A percentile compares a stretch with the other conserved stretches of the same genome.
phyloP scores from a whole-genome alignment of 2,888 invertebrate genomes.

The Zaprionus bogoriensis region DNA sequence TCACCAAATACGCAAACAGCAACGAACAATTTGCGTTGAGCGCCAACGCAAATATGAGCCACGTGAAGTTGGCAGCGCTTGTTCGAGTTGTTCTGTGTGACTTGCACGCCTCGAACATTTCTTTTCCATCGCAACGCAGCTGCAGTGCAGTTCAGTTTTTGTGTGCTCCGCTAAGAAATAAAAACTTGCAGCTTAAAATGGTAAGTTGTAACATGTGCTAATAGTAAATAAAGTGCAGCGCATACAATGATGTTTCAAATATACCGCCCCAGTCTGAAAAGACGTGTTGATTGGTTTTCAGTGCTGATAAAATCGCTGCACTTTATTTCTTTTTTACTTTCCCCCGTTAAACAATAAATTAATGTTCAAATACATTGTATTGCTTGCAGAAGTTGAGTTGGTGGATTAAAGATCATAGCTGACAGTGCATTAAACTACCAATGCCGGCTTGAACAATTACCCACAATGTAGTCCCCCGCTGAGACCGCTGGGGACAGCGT shows the following conservation, averaged over 20 bases:
- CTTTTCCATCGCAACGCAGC: conserved; percentile 22
- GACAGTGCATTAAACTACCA: background rate
- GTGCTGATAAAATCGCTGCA: conserved; percentile 20
- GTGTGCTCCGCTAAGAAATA: background rate
- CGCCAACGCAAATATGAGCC: background rate
- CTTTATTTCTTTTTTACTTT: background rate
- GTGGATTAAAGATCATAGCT: background rate
- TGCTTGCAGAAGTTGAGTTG: conserved; percentile 14
- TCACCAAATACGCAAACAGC: conserved; percentile 4
- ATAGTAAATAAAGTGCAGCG: background rate
- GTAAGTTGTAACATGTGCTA: background rate
- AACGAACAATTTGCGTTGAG: background rate
- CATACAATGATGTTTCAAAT: conserved; percentile 36
- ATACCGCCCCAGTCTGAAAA: conserved; percentile 62
- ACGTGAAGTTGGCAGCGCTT: background rate
- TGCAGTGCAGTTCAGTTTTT: background rate
- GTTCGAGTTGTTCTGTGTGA: background rate
- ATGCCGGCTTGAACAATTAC: background rate
- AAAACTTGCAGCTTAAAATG: background rate
- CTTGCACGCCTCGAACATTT: background rate
- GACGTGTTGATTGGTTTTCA: conserved; percentile 55
- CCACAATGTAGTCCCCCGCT: background rate
- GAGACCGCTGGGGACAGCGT: background rate
- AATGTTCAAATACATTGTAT: background rate
- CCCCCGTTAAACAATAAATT: background rate